Conservation (phyloP, 2,888 invertebrate species). For the Caenorhabditis zanzibari region DNA sequence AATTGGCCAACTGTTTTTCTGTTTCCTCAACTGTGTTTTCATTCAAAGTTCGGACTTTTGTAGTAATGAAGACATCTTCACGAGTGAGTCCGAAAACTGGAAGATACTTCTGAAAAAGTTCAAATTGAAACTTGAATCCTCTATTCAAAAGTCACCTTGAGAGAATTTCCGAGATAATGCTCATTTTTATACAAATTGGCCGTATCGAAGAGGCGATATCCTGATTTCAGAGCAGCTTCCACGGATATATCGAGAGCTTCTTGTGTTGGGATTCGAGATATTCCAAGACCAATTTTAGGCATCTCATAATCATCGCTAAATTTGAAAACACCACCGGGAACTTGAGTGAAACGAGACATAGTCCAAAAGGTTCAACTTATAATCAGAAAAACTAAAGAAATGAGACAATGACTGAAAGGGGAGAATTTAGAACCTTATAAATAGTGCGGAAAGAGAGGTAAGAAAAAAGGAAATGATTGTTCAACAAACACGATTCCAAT, state of each 20-base stretch:
- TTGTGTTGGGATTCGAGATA: conserved; percentile 73
- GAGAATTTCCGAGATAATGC: conserved; percentile 87
- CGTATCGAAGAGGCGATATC: conserved; percentile 89
- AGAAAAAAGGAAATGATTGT: conserved; percentile 8
- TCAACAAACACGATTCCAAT: conserved; percentile 52
- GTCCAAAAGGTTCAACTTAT: conserved; percentile 7
- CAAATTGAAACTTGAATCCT: neutral
- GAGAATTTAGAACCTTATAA: neutral
- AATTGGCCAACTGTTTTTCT: conserved; percentile 67
- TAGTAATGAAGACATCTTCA: conserved; percentile 90
- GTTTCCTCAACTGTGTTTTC: conserved; percentile 66
- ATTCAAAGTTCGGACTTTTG: conserved; percentile 87
- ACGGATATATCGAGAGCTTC: conserved; percentile 65
- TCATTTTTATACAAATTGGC: conserved; percentile 90
- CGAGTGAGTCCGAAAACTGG: conserved; percentile 88
- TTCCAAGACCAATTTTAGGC: conserved; percentile 76
- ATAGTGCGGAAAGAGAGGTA: neutral
- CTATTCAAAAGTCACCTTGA: conserved; percentile 59
- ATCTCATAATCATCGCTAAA: conserved; percentile 69
- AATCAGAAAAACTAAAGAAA: neutral
- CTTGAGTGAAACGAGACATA: conserved; percentile 61
- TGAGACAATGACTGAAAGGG: conserved; percentile 5
- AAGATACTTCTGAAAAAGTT: conserved; percentile 85
- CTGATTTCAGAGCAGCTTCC: conserved; percentile 83
- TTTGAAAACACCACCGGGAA: conserved; percentile 63